Evolutionary conservation across 1,140 invertebrate genomes (phyloP).

Genomic region (Bombus affinis): DNA sequence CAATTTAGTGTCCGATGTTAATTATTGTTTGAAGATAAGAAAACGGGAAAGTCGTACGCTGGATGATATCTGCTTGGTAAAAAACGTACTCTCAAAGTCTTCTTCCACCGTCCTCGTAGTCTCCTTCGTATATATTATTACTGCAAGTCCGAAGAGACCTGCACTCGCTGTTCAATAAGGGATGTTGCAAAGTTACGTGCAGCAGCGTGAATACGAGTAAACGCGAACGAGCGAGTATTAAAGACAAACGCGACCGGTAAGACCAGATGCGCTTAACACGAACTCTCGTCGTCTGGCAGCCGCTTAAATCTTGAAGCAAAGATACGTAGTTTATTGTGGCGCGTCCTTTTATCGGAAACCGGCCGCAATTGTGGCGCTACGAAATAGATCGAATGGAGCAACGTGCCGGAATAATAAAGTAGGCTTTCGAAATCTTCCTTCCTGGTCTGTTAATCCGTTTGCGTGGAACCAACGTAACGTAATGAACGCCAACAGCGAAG

Average conservation of each 20-base stretch:
- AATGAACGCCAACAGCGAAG: neutral
- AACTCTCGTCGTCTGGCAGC: neutral
- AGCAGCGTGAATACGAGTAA: neutral
- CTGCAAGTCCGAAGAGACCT: neutral
- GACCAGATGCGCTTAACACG: neutral
- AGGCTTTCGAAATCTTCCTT: neutral
- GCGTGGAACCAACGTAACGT: neutral
- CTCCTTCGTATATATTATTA: neutral
- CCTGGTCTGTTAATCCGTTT: constrained; percentile 3
- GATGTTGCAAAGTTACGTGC: neutral
- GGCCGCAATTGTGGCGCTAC: neutral
- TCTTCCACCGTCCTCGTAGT: neutral
- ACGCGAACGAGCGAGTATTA: neutral
- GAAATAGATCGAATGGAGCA: neutral
- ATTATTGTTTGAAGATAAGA: too few relatives aligned
- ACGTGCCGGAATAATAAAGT: constrained; percentile 12
- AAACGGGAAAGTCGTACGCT: too few relatives aligned
- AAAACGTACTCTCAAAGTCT: neutral
- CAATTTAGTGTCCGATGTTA: too few relatives aligned
- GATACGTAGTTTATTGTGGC: neutral
- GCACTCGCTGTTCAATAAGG: neutral
- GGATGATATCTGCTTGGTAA: too few relatives aligned
- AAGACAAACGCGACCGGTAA: constrained; percentile 3
- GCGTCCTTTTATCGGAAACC: neutral
- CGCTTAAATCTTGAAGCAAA: neutral